Base-by-base conservation (phyloP, 2,113 vertebrate genomes). In the Taurulus bubalis region DNA sequence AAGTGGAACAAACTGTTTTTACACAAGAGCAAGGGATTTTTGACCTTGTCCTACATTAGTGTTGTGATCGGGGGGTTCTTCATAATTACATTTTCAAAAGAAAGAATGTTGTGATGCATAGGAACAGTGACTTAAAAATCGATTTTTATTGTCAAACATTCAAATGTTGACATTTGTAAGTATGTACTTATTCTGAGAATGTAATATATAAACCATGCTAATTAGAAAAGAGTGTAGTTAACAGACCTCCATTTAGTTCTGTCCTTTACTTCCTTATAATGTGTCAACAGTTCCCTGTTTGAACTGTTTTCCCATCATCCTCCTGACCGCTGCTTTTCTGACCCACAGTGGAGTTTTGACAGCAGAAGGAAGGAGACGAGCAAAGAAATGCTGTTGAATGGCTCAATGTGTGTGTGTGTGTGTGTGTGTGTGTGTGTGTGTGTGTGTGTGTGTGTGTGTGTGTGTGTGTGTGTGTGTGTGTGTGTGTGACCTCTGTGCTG, bases 251-350 rank as follows among this genome's bases (percentile, higher is more conserved):
- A 22, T 22, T 59, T 8, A 18, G 82, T 65, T 78, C 56, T 28
- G 36, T 73, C 56, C 53, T 36, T 82, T 62, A 79, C 26, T 62
- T 84, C 65, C 77, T 87, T 70, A 79, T 87, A 85, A 87, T 77
- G 79, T 93, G 90, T 92, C 87, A 92, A 89, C 85, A 91, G 90
- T 88, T 90, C 83, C 82, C 63, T 85, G 90, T 92, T 91, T 90
- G 82, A 91, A 80, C 78, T 84, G 88, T 89, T 93, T 83, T 91
- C 72, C 81, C 83, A 88, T 91, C 82, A 92, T 90, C 85, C 82
- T 77, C 77, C 82, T 78, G 80, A 91, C 83, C 79, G 75, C 88
- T 42, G 86, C 89, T 89, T 90, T 82, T 79, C 85, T 94, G 91
- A 93, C 89, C 88, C 80, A 79, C 55, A 14, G 81, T 82, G 83